phyloP scores from a whole-genome alignment of 1,140 invertebrate genomes.

The Drosophila albomicans region DNA sequence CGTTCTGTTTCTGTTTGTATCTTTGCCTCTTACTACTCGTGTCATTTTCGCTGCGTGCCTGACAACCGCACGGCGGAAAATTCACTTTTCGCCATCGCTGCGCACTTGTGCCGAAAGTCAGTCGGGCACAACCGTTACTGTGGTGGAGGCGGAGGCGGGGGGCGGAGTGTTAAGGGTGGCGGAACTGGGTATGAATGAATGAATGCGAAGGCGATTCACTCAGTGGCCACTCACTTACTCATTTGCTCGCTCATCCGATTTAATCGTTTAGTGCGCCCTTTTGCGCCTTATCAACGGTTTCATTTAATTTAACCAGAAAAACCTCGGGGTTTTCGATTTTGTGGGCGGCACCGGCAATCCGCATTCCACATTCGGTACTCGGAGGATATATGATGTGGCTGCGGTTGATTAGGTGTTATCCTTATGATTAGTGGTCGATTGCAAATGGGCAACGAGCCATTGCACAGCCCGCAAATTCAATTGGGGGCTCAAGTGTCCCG shows the following conservation, averaged over 20 bases:
- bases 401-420: constrained; percentile 81
- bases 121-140: constrained; percentile 70
- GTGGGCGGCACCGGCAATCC: constrained; percentile 1
- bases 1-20: background rate
- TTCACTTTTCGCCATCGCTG: constrained; percentile 83
- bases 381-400: constrained; percentile 46
- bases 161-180: constrained; percentile 21
- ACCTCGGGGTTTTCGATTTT: constrained; percentile 55
- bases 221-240: constrained; percentile 53
- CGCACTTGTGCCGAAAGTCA: constrained; percentile 81
- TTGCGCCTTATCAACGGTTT: constrained; percentile 82
- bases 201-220: constrained; percentile 20
- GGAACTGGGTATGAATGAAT: constrained; percentile 18
- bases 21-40: constrained; percentile 1
- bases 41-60: constrained; percentile 58
- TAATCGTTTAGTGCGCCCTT: constrained; percentile 82
- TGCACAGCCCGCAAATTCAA: constrained; percentile 29
- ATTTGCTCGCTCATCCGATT: constrained; percentile 81
- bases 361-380: too few species aligned
- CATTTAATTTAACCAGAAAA: constrained; percentile 76
- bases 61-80: constrained; percentile 76
- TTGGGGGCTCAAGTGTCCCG: constrained; percentile 29
- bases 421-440: constrained; percentile 77
- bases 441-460: constrained; percentile 23
- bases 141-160: constrained; percentile 15